Base-by-base conservation (phyloP, 1,140 invertebrate species). In the Leptestheria dahalacensis region DNA sequence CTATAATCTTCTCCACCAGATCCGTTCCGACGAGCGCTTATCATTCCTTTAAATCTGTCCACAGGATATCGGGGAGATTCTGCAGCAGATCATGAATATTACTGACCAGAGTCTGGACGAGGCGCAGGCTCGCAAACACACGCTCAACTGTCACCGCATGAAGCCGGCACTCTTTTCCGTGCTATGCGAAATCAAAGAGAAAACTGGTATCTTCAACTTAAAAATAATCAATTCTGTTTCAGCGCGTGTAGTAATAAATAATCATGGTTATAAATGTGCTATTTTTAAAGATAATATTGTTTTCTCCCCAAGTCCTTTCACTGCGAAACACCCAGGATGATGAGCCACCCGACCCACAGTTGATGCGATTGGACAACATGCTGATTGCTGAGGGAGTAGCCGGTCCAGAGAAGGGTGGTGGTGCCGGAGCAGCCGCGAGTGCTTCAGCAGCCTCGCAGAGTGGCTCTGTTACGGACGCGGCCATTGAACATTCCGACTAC, bases 331-430 rank as follows among this genome's bases (percentile, higher is more conserved):
- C 90, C 64, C 93, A 97, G 77, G 95, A 98, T 74, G 95, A 98
- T 70, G 95, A 97, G 69, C 92, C 94, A 1, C 93, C 95, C 70
- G 95, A 99, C 78, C 95, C 96, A 0, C 95, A 99, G 71, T 74
- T 99, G 61, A 97, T 99, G 91, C 79, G 97, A 65, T 74, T 99
- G 69, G 96, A 99, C 75, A 99, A 99, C 74, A 99, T 99, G 97
- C 77, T 99, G 69, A 95, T 98, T 65, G 97, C 97, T 0, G 97
- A 99, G 74, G 96, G 96, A 33, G 95, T 99, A 15, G 92, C 94
- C 2, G 95, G 95, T 0, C 94, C 94, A 0, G 95, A 97, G 69
- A 97, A 97, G 71, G 92, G 91, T 18, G 90, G 92, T 15, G 91
- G 91, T 0, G 88, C 88, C 0, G 86, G 86, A 6, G 88, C 89